Evolutionary conservation across 2,797 vertebrate species (phyloP), one percentile per base, ranked within the genome.

Genomic region (Bradypodion ventrale): DNA sequence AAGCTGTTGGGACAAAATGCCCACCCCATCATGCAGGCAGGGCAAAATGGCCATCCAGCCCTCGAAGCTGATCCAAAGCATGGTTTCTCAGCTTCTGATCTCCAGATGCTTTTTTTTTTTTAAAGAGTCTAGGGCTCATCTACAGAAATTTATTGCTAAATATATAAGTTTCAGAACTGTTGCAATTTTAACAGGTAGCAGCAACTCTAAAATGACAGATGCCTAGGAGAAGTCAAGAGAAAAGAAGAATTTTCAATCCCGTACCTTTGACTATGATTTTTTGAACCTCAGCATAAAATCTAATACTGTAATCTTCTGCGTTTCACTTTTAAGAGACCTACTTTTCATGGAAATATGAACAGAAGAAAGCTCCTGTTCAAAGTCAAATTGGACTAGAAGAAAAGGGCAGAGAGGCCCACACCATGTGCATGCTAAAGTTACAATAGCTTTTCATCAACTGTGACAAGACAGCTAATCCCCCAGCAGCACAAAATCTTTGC

Each of bases 391-490:
- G 74, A 3, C 1, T 0, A 1, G 27, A 49, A 49, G 6, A 49
- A 49, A 12, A 7, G 46, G 46, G 46, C 13, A 49, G 46, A 46
- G 13, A 49, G 12, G 46, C 5, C 44, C 44, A 46, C 44, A 46
- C 44, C 44, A 46, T 46, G 44, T 10, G 10, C 10, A 46, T 5
- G 44, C 35, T 60, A 37, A 9, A 12, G 65, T 4, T 37, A 44
- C 4, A 15, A 44, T 15, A 60, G 13, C 13, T 76, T 80, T 87
- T 86, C 85, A 73, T 88, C 81, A 75, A 27, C 62, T 75, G 76
- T 85, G 87, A 85, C 35, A 88, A 89, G 40, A 80, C 75, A 83
- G 10, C 82, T 85, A 87, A 85, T 84, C 87, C 69, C n/a, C n/a
- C 21, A 80, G 60, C 77, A 62, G n/a, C 46, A 76, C 27, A 88